Percentiles rank a stretch among this genome's conserved stretches.
phyloP scores from a whole-genome alignment of 2,888 invertebrate species.

The Torymus auratus region DNA sequence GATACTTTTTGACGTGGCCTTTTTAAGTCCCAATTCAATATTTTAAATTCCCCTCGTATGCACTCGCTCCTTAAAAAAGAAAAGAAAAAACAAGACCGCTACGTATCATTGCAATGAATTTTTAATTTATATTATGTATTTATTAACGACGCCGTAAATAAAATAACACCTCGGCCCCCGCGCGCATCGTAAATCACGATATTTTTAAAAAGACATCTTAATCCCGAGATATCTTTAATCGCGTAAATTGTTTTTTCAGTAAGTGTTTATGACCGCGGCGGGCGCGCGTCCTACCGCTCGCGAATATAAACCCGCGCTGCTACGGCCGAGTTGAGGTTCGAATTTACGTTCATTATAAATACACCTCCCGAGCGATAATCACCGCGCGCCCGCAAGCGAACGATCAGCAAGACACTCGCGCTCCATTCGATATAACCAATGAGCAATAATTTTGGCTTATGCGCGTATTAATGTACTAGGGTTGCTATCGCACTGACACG shows the following conservation, averaged over 20 bases:
- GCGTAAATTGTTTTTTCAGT: not conserved
- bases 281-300: too few species aligned
- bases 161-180: too few species aligned
- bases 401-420: constrained; percentile 2
- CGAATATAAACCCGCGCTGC: constrained; percentile 7
- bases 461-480: constrained; percentile 27
- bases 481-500: constrained; percentile 7
- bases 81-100: too few species aligned
- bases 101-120: too few species aligned
- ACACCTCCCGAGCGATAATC: constrained; percentile 42
- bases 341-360: constrained; percentile 44
- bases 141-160: not conserved
- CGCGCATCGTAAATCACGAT: too few species aligned
- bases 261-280: not conserved
- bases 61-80: too few species aligned
- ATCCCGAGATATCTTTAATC: not conserved
- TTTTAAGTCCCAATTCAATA: too few species aligned
- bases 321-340: constrained; percentile 3
- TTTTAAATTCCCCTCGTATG: too few species aligned
- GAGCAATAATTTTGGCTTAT: constrained; percentile 43
- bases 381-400: not conserved
- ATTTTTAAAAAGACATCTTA: not conserved
- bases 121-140: too few species aligned
- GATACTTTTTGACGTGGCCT: too few species aligned
- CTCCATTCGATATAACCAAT: constrained; percentile 14